Conservation (phyloP, 2,888 invertebrate genomes). For the Incurvaria masculella region DNA sequence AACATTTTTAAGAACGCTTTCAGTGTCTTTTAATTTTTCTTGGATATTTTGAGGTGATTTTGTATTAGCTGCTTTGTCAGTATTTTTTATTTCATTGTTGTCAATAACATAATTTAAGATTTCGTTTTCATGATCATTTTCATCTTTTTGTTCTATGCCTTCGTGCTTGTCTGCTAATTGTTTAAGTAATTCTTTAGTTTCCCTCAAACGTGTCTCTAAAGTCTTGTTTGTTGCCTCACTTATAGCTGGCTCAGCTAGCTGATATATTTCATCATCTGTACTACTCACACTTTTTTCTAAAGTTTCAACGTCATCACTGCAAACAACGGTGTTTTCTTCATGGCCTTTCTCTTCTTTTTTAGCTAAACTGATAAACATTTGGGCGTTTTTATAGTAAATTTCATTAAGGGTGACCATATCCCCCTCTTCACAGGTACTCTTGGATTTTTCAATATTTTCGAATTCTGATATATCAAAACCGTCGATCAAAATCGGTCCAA, state of each 20-base stretch:
- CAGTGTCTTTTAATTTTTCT: constrained; percentile 10
- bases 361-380: constrained; percentile 30
- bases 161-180: constrained; percentile 39
- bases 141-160: constrained; percentile 14
- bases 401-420: constrained; percentile 28
- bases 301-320: constrained; percentile 5
- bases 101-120: not conserved
- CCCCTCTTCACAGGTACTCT: constrained; percentile 30
- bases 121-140: not conserved
- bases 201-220: constrained; percentile 40
- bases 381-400: constrained; percentile 39
- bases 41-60: constrained; percentile 4
- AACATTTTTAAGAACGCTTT: constrained; percentile 9
- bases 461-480: constrained; percentile 31
- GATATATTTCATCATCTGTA: constrained; percentile 30
- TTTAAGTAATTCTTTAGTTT: constrained; percentile 41
- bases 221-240: constrained; percentile 40
- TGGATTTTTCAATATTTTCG: constrained; percentile 26
- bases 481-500: constrained; percentile 29
- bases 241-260: constrained; percentile 39
- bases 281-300: constrained; percentile 16
- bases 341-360: constrained; percentile 16
- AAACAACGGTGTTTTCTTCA: constrained; percentile 7
- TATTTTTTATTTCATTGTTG: not conserved
- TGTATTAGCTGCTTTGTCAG: not conserved